Percentiles rank a stretch among this genome's conserved stretches.
phyloP scores from a whole-genome alignment of 2,888 invertebrate species.

The Agonopterix heracliana region DNA sequence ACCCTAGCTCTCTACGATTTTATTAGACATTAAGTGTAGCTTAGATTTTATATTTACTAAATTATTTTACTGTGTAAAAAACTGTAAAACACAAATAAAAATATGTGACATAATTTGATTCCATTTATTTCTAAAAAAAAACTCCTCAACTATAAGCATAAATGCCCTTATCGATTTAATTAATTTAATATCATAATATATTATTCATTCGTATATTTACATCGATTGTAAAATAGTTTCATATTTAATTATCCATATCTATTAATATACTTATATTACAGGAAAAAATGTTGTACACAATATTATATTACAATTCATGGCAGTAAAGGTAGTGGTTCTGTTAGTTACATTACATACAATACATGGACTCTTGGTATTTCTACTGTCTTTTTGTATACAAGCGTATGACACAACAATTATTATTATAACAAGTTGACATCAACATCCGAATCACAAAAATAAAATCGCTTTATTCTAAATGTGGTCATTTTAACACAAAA shows the following conservation, averaged over 20 bases:
- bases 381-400: constrained; percentile 23
- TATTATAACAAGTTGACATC: background rate
- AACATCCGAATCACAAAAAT: constrained; percentile 1
- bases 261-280: constrained; percentile 17
- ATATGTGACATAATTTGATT: too few species aligned
- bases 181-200: background rate
- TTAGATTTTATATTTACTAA: background rate
- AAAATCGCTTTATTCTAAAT: constrained; percentile 10
- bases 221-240: constrained; percentile 27
- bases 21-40: constrained; percentile 27
- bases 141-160: too few species aligned
- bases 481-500: constrained; percentile 6
- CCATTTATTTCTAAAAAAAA: too few species aligned
- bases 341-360: constrained; percentile 33
- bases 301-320: constrained; percentile 24
- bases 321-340: constrained; percentile 25
- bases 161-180: background rate
- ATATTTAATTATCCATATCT: constrained; percentile 12
- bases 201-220: constrained; percentile 30
- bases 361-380: constrained; percentile 20
- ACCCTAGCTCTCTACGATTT: constrained; percentile 59
- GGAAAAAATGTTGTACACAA: constrained; percentile 37
- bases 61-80: too few species aligned
- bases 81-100: too few species aligned
- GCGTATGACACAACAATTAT: constrained; percentile 24